Base-by-base conservation (phyloP, 64 coral and sea anemone genomes). In the Astreopora myriophthalma region DNA sequence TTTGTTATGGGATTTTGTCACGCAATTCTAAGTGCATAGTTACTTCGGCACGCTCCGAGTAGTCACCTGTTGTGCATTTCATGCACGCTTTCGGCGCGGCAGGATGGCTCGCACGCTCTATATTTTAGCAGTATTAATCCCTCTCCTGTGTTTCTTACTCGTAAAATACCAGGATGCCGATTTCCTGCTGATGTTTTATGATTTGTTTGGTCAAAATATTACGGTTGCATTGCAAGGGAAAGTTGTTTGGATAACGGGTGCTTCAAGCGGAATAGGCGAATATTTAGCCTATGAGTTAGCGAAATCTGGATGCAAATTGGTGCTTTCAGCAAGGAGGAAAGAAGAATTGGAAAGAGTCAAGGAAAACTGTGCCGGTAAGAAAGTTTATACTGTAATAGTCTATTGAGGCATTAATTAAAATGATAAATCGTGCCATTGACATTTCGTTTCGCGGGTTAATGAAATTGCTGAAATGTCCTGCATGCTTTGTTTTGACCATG, bases 281-380 rank as follows among this genome's bases (percentile, higher is more conserved):
- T 80, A 88, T 48, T 76, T 94, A 11, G 92, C 92, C 1, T 89
- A 81, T 40, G 76, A 94, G 67, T 64, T 94, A 61, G 86, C 69
- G 1, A 81, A 74, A 89, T 94, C 48, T 58, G 92, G 92, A n/a
- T 85, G 92, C 30, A 94, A 94, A 84, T 63, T 94, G 28, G 87
- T 84, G 0, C 44, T 94, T 2, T 94, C 92, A 57, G 86, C 92
- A 10, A 60, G 92, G 52, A 80, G 92, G 48, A 94, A 77, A 33
- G 86, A 82, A 13, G 86, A 94, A 85, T 68, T 94, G 11, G 92
- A 94, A 49, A 84, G 92, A 85, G 92, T 94, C 3, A 94, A 94
- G 20, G 65, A 75, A 35, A 72, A 94, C 36, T 94, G 92, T 75
- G 87, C 46, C 42, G 87, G 92, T 94, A 89, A 89, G 86, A 22